Conservation (phyloP, 2,888 invertebrate genomes). For the Arge pagana region DNA sequence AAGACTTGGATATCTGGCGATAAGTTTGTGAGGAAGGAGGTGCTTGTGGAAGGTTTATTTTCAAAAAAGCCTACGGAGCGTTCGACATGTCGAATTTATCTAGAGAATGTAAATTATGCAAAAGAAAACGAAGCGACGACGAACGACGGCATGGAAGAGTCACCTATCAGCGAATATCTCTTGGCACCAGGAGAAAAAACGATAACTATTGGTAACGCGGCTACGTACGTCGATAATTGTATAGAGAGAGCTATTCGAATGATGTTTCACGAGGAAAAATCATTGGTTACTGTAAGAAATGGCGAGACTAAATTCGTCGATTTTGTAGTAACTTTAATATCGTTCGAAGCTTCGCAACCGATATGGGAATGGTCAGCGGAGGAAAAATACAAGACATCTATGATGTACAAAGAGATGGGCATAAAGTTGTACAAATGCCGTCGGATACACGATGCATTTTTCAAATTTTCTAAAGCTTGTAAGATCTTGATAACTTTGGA, state of each 20-base stretch:
- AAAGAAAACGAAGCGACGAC: too few species aligned
- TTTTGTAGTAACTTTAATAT: constrained; percentile 58
- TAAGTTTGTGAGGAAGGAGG: constrained; percentile 39
- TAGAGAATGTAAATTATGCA: constrained; percentile 33
- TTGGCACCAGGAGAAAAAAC: constrained; percentile 30
- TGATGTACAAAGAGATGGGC: constrained; percentile 64
- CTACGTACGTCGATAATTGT: constrained; percentile 61
- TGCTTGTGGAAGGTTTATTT: constrained; percentile 37
- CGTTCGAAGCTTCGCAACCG: constrained; percentile 59
- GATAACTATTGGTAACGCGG: constrained; percentile 59
- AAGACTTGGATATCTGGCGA: constrained; percentile 29
- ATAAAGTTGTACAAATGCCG: constrained; percentile 69
- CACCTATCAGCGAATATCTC: constrained; percentile 58
- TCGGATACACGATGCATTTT: constrained; percentile 71
- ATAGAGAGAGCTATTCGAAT: constrained; percentile 62
- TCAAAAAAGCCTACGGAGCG: constrained; percentile 45
- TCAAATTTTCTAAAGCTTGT: constrained; percentile 73
- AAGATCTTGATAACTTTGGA: constrained; percentile 73
- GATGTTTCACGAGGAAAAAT: constrained; percentile 62
- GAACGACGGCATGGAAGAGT: constrained; percentile 52
- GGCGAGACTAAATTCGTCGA: constrained; percentile 53
- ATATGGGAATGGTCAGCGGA: constrained; percentile 65
- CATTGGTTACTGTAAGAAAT: constrained; percentile 52
- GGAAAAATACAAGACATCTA: constrained; percentile 61
- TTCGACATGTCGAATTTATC: constrained; percentile 40